phyloP scores from a whole-genome alignment of 2,888 invertebrate species.

The Leptogaster cylindrica region DNA sequence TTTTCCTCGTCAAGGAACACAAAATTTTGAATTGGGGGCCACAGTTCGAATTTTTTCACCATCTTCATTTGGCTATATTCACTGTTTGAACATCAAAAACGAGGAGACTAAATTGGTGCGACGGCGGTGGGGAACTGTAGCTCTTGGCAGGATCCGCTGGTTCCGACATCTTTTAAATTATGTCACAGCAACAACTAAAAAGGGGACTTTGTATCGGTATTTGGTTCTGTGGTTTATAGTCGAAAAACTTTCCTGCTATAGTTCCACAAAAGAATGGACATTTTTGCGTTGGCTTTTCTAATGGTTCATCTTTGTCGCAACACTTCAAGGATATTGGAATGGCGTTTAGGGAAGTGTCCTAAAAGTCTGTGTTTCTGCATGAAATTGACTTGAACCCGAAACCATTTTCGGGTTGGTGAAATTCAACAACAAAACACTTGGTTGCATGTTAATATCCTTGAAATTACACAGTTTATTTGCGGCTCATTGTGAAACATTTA shows the following conservation, averaged over 20 bases:
- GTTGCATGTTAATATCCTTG: slow-evolving; percentile 36
- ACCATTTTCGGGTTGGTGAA: slow-evolving; percentile 24
- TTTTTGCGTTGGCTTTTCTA: not conserved
- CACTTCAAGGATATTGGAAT: slow-evolving; percentile 13
- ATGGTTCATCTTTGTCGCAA: slow-evolving; percentile 21
- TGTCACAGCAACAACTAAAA: not conserved
- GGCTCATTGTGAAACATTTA: slow-evolving; percentile 39
- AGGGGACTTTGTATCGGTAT: not conserved
- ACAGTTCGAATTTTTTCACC: no score
- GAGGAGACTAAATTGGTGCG: not conserved
- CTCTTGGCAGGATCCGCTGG: not conserved
- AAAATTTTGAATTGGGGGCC: no score
- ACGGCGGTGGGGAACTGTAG: not conserved
- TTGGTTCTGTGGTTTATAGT: slow-evolving; percentile 33
- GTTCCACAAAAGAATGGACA: not conserved
- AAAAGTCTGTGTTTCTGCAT: not conserved
- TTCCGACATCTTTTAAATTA: slow-evolving; percentile 10
- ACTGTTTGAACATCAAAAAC: not conserved
- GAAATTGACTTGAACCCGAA: slow-evolving; percentile 12
- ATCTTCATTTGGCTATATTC: slow-evolving; percentile 24
- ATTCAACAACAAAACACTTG: slow-evolving; percentile 22
- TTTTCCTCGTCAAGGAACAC: no score
- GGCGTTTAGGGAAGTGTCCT: not conserved
- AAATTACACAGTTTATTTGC: slow-evolving; percentile 40
- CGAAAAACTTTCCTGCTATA: slow-evolving; percentile 29